These are phyloP conservation scores for Fratercula arctica DNA, from an alignment of 2,797 vertebrate genomes.

Conservation along the genomic window DNA sequence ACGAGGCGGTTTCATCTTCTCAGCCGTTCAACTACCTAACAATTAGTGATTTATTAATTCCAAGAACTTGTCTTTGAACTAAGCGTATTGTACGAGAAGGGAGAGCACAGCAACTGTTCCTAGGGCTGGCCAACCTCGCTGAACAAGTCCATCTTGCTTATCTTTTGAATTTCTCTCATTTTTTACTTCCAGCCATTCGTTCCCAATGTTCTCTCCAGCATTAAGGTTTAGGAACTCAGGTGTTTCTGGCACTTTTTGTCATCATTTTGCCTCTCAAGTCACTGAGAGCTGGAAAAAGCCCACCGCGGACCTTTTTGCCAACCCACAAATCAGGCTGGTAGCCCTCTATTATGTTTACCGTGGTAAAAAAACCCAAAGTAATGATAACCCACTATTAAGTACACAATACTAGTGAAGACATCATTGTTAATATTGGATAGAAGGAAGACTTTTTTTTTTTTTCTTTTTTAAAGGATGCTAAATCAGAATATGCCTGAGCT, in stretches of 20 bases:
- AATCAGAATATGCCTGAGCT: background rate
- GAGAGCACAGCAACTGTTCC: background rate
- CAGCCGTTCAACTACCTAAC: background rate
- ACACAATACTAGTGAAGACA: background rate
- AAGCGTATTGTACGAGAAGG: too few species aligned
- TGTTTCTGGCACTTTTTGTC: background rate
- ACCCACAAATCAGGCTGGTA: background rate
- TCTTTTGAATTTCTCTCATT: background rate
- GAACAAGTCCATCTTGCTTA: fast-evolving
- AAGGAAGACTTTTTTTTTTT: background rate
- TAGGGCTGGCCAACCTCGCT: background rate
- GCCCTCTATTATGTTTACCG: background rate
- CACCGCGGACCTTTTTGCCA: background rate
- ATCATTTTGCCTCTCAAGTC: background rate
- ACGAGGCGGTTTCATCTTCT: background rate
- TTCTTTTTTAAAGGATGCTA: background rate
- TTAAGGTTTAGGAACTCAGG: background rate
- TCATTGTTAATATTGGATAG: background rate
- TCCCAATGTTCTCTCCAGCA: background rate
- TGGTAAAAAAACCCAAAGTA: background rate
- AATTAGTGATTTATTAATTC: background rate
- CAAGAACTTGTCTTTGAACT: background rate
- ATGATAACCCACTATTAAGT: background rate
- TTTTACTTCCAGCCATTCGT: background rate
- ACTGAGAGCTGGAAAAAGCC: background rate